A percentile compares a stretch with the other conserved stretches of the same genome.
Conservation (phyloP, 2,113 vertebrate genomes). For the Pteronura brasiliensis region DNA sequence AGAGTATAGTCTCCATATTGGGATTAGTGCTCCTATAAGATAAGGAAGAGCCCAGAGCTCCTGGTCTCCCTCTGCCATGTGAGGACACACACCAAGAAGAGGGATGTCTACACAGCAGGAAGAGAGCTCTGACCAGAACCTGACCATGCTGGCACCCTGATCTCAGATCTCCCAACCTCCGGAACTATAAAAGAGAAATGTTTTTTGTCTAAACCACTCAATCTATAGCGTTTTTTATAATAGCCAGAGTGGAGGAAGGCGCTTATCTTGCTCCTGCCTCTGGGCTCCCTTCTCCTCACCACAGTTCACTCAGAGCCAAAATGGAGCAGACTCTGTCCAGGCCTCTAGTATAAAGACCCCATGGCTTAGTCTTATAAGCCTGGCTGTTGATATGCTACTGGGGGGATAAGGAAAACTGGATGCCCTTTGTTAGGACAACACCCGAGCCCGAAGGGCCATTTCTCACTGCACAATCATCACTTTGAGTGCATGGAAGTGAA, state of each 20-base stretch:
- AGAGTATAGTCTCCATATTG: not conserved
- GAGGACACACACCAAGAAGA: not conserved
- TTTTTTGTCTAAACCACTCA: not conserved
- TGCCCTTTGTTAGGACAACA: not conserved
- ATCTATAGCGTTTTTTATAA: not conserved
- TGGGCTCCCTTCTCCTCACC: not conserved
- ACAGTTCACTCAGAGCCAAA: not conserved
- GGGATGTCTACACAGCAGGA: too few species aligned
- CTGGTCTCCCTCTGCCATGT: not conserved
- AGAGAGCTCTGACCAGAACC: not conserved
- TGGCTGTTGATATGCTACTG: not conserved
- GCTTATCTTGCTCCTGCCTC: not conserved
- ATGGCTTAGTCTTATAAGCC: not conserved
- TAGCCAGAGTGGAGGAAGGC: not conserved
- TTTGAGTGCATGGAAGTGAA: not conserved
- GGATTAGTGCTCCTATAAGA: not conserved
- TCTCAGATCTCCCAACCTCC: not conserved
- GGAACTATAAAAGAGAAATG: not conserved
- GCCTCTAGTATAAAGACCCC: not conserved
- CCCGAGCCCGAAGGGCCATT: not conserved
- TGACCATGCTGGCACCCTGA: not conserved
- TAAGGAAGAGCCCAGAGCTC: not conserved
- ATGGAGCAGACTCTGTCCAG: not conserved
- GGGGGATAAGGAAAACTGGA: not conserved
- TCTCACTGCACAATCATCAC: not conserved